Evolutionary conservation across 1,140 invertebrate species (phyloP), one percentile per base, ranked within the genome.

Genomic region (Achatina immaculata): DNA sequence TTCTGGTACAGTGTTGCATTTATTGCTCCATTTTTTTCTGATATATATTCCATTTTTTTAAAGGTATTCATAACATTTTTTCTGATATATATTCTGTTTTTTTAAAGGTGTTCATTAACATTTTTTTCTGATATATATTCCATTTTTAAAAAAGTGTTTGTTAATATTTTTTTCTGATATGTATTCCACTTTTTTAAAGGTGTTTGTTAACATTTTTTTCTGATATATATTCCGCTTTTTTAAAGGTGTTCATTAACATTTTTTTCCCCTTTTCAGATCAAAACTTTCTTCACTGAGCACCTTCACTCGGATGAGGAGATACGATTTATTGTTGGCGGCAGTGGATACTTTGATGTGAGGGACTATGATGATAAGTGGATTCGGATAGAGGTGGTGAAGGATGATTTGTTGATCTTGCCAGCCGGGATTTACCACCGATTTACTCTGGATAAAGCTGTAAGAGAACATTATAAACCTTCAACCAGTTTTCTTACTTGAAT

Each of bases 261-360:
- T 48, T 28, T 34, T n/a, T 72, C 65, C 74, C 66, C 78, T 75
- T 82, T 71, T 34, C 82, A 95, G 93, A 88, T 99, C 9, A 97
- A 97, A 89, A 94, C 92, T 9, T 99, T 99, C 90, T 99, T 94
- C 87, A 94, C 93, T 9, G 98, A 99, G 90, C 98, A 99, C 92
- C 92, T 99, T 66, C 98, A 99, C 89, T 95, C 95, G 1, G 98
- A 99, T 92, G 98, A 99, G 90, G 98, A 99, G 92, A 98, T 99
- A 84, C 94, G 98, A 71, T 94, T 97, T 68, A 92, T 97, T 71
- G 80, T 96, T 31, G 95, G 95, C 75, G 97, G 97, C 40, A 95
- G 94, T 69, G 97, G 98, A 0, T 99, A 98, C 91, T 99, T 99
- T 92, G 98, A 99, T 92, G 97, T 99, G 0, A 92, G 98, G 71